Evolutionary conservation across 2,888 invertebrate genomes (phyloP).

Genomic region (Leuctra nigra): DNA sequence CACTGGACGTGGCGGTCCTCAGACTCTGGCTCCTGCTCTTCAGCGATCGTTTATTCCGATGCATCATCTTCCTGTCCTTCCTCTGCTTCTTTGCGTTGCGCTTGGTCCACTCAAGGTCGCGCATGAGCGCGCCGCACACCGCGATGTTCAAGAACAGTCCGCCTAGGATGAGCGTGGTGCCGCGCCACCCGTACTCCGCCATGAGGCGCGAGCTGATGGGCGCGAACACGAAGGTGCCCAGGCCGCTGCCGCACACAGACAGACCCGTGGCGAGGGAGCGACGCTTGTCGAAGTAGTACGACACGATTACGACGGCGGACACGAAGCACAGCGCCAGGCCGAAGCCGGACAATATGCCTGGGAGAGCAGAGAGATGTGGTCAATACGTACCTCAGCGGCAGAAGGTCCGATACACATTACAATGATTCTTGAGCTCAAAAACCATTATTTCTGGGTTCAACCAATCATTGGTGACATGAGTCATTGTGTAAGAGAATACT

Average conservation of each 20-base stretch:
- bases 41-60: slow-evolving; percentile 55
- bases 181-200: slow-evolving; percentile 75
- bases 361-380: no score
- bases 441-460: no score
- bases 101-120: slow-evolving; percentile 64
- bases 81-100: slow-evolving; percentile 39
- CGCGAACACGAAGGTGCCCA: slow-evolving; percentile 82
- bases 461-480: no score
- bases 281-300: slow-evolving; percentile 81
- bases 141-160: slow-evolving; percentile 75
- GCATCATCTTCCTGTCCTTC: slow-evolving; percentile 39
- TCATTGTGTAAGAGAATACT: no score
- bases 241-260: slow-evolving; percentile 81
- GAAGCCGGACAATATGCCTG: slow-evolving; percentile 76
- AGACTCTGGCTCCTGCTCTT: slow-evolving; percentile 48
- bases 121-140: slow-evolving; percentile 74
- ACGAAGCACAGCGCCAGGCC: slow-evolving; percentile 82
- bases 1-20: slow-evolving; percentile 48
- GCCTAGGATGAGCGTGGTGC: slow-evolving; percentile 72
- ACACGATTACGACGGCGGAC: slow-evolving; percentile 84
- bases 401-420: no score
- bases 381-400: no score
- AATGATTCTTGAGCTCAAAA: no score
- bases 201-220: slow-evolving; percentile 68
- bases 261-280: slow-evolving; percentile 80